phyloP scores from a whole-genome alignment of 2,113 vertebrate species.

The Nesospiza acunhae region DNA sequence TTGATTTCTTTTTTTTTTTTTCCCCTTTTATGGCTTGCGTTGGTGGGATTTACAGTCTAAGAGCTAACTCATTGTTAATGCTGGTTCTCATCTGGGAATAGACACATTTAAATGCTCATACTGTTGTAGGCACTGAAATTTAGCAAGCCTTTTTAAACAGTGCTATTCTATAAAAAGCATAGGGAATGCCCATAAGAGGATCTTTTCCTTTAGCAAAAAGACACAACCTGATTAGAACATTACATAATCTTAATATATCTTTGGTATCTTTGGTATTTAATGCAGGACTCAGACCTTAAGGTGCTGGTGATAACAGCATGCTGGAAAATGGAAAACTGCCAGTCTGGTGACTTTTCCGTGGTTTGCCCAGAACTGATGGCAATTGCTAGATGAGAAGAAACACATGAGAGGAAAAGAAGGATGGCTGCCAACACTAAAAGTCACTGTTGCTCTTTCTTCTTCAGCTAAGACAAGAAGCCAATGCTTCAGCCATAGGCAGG shows the following conservation, averaged over 20 bases:
- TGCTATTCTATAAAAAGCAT: not conserved
- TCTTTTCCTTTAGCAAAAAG: conserved; percentile 3
- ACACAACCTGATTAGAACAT: not conserved
- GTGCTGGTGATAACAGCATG: not conserved
- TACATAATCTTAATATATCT: not conserved
- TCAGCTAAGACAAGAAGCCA: not conserved
- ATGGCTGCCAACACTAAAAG: not conserved
- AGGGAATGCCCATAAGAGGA: not conserved
- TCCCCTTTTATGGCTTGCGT: not conserved
- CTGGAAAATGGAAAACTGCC: not conserved
- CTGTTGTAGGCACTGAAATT: not conserved
- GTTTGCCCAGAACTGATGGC: not conserved
- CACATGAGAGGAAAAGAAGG: not conserved
- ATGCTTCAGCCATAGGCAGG: not conserved
- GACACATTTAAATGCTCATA: not conserved
- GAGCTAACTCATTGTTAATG: conserved; percentile 16
- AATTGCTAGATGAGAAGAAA: not conserved
- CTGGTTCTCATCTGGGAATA: not conserved
- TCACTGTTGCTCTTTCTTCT: not conserved
- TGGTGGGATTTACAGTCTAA: not conserved
- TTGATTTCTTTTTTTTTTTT: not conserved
- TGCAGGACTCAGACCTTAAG: not conserved
- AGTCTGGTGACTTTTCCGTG: not conserved
- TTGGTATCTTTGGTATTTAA: not conserved
- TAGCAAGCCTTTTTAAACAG: not conserved